Evolutionary conservation across 2,888 invertebrate species (phyloP), one percentile per base, ranked within the genome.

Genomic region (Pollenia labialis): DNA sequence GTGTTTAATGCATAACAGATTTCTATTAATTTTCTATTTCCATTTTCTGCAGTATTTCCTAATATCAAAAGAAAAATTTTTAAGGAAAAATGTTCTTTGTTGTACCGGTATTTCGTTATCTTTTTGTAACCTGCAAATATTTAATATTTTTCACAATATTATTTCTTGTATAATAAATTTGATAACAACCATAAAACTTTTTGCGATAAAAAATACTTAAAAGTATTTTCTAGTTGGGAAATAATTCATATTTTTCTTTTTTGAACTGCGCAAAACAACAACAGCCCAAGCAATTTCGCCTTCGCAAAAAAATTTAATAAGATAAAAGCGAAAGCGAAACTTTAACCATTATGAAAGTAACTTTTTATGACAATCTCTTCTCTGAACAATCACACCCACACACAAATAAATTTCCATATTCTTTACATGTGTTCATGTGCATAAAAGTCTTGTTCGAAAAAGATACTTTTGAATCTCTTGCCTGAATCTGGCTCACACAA

Each of bases 181-280:
- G 66, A 68, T 79, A 84, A 84, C 66, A 74, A 68, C n/a, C 52
- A 40, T 68, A 50, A 46, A 83, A 76, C 48, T 83, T 76, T 76
- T 58, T 52, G 32, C 12, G 11, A 10, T 50, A 9, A 44, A 56
- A 60, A 60, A 46, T 18, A 52, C 54, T 68, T 10, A 11, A 52
- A 75, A 58, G 50, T 68, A 32, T 68, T 72, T 75, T 12, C 44
- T 68, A 12, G 32, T 46, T 46, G 9, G 44, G 11, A 68, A 58
- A 48, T 16, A n/a, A 9, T 76, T 54, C 32, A 32, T 32, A 32
- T 32, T 18, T 42, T 18, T 42, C 58, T 1, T 18, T n/a, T 54
- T 48, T 72, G 10, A 1, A 23, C n/a, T 42, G 1, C 7, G 4
- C 18, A 66, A 6, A 58, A 58, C 68, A 84, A 48, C 46, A 75